These are phyloP conservation scores for Petaurus breviceps DNA, from an alignment of 2,113 vertebrate species.

Conservation along the genomic window DNA sequence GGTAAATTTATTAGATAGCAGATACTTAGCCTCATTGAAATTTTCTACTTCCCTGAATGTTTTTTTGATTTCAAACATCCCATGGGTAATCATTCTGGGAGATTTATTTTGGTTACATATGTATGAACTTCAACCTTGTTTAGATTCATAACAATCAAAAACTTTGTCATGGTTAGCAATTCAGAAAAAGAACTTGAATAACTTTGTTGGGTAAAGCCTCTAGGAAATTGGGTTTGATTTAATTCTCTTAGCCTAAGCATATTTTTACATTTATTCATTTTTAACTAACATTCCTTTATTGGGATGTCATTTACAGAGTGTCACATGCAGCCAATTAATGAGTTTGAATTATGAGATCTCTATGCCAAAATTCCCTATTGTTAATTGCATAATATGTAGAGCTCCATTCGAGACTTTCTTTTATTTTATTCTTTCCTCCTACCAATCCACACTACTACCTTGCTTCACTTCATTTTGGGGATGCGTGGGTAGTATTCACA, in stretches of 20 bases:
- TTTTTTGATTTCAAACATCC: slow-evolving; percentile 19
- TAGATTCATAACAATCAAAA: slow-evolving; percentile 31
- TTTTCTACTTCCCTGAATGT: not conserved
- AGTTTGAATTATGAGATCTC: slow-evolving; percentile 56
- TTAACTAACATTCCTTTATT: slow-evolving; percentile 72
- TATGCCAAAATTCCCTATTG: not conserved
- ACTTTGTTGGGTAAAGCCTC: slow-evolving; percentile 65
- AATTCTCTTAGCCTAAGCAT: slow-evolving; percentile 65
- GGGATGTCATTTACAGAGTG: slow-evolving; percentile 76
- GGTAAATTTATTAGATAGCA: not conserved
- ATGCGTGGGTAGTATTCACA: not conserved
- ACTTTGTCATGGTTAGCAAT: slow-evolving; percentile 7
- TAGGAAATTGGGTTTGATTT: slow-evolving; percentile 66
- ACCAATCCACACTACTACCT: not conserved
- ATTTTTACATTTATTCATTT: slow-evolving; percentile 64
- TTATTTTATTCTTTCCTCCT: not conserved
- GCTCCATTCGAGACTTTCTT: not conserved
- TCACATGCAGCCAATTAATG: slow-evolving; percentile 79
- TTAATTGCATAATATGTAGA: not conserved
- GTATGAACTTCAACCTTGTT: not conserved
- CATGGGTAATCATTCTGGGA: slow-evolving; percentile 34
- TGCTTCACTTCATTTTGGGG: not conserved
- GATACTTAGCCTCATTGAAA: slow-evolving; percentile 19
- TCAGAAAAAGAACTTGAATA: slow-evolving; percentile 68
- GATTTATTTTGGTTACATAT: slow-evolving; percentile 22